A percentile compares a stretch with the other conserved stretches of the same genome.
These are phyloP conservation scores for Lepidurus arcticus DNA, from an alignment of 1,140 invertebrate species.

Conservation along the genomic window DNA sequence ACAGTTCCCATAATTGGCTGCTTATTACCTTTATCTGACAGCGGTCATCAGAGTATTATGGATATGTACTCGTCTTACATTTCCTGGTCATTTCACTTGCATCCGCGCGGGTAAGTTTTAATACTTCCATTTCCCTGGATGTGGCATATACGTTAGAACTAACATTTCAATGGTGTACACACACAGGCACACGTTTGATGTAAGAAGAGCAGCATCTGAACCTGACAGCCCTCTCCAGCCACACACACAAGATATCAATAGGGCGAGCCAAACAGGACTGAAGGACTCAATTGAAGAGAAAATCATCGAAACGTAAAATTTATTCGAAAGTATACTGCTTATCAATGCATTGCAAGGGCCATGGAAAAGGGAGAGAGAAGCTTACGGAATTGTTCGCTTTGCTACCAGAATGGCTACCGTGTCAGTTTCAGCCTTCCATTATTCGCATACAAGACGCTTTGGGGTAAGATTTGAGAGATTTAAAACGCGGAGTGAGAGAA, in stretches of 20 bases:
- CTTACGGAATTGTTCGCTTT: slow-evolving; percentile 13
- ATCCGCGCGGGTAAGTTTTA: not conserved
- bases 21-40: not conserved
- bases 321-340: slow-evolving; percentile 15
- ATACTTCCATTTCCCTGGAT: not conserved
- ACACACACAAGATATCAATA: slow-evolving; percentile 15
- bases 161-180: slow-evolving; percentile 1
- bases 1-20: slow-evolving; percentile 3
- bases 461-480: not conserved
- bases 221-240: slow-evolving; percentile 6
- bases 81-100: not conserved
- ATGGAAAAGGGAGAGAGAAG: slow-evolving; percentile 8
- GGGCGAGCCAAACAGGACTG: slow-evolving; percentile 4
- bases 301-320: slow-evolving; percentile 16
- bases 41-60: slow-evolving; percentile 1
- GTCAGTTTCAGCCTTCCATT: slow-evolving; percentile 18
- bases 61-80: not conserved
- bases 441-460: not conserved
- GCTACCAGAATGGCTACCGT: not conserved
- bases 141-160: not conserved
- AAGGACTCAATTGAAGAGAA: not conserved
- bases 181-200: not conserved
- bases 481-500: not conserved
- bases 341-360: not conserved
- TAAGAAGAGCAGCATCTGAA: not conserved